phyloP scores from a whole-genome alignment of 1,140 invertebrate genomes.

The Drosophila burlai region DNA sequence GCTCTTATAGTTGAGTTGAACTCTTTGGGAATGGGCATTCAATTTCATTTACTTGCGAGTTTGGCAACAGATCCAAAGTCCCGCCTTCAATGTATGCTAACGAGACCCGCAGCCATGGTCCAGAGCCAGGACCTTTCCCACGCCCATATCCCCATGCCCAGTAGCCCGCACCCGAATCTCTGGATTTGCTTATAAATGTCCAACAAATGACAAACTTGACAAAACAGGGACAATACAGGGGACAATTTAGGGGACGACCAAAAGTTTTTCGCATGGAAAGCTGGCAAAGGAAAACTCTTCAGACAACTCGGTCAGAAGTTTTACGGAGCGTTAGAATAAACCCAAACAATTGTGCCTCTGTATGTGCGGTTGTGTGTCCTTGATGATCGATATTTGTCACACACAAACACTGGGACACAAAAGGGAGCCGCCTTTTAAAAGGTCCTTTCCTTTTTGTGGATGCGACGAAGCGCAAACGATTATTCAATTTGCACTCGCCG shows the following conservation, averaged over 20 bases:
- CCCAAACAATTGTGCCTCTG: constrained; percentile 43
- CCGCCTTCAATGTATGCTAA: constrained; percentile 58
- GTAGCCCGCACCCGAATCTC: constrained; percentile 18
- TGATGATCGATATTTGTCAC: constrained; percentile 70
- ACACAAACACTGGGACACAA: constrained; percentile 43
- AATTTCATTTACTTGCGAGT: constrained; percentile 73
- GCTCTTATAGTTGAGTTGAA: constrained; percentile 62
- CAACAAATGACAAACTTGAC: constrained; percentile 76
- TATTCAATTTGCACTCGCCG: constrained; percentile 73
- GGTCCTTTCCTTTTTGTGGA: constrained; percentile 72
- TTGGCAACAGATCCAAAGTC: constrained; percentile 35
- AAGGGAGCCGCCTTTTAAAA: constrained; percentile 69
- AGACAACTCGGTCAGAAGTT: constrained; percentile 58
- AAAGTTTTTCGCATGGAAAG: constrained; percentile 60
- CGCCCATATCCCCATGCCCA: constrained; percentile 5
- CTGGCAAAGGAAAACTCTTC: constrained; percentile 39
- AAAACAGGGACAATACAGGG: constrained; percentile 15
- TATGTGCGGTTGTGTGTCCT: constrained; percentile 30
- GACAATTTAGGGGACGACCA: constrained; percentile 14
- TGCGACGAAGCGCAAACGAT: constrained; percentile 78
- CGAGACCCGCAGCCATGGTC: constrained; percentile 43
- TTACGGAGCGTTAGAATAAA: constrained; percentile 48
- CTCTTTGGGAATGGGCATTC: constrained; percentile 54
- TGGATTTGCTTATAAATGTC: constrained; percentile 79
- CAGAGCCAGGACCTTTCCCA: constrained; percentile 12